phyloP scores from a whole-genome alignment of 2,797 vertebrate species.

The Eleutherodactylus coqui region DNA sequence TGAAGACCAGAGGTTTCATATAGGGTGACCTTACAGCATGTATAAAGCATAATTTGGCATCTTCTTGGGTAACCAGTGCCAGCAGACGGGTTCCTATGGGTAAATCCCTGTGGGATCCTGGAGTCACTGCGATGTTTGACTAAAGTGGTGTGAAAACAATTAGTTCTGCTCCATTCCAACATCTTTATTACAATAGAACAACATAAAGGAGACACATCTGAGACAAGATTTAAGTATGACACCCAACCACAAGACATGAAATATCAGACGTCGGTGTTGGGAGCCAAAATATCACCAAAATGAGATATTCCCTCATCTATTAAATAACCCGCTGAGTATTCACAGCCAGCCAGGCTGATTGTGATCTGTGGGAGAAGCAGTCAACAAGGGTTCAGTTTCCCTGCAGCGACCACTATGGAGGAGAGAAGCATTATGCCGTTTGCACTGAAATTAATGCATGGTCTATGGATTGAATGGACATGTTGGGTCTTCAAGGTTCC shows the following conservation, averaged over 20 bases:
- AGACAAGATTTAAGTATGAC: background rate
- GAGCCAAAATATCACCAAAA: background rate
- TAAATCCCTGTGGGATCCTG: background rate
- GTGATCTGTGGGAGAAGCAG: background rate
- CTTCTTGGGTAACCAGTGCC: background rate
- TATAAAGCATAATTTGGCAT: background rate
- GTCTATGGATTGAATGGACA: background rate
- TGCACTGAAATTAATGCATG: background rate
- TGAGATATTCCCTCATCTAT: too few relatives aligned
- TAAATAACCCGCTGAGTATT: background rate
- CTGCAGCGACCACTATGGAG: background rate
- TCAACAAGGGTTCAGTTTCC: background rate
- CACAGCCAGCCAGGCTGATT: background rate
- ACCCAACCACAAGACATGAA: too few relatives aligned
- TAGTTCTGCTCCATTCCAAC: background rate
- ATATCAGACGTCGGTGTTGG: too few relatives aligned
- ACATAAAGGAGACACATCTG: background rate
- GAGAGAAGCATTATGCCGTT: too few relatives aligned
- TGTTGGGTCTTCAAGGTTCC: background rate
- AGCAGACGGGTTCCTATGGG: conserved; percentile 3
- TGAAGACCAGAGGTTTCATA: background rate
- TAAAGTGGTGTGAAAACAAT: background rate
- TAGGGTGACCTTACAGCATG: background rate
- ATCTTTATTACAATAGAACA: background rate
- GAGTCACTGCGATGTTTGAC: background rate